Evolutionary conservation across 1,140 invertebrate genomes (phyloP), one percentile per base, ranked within the genome.

Genomic region (Metopolophium dirhodum): DNA sequence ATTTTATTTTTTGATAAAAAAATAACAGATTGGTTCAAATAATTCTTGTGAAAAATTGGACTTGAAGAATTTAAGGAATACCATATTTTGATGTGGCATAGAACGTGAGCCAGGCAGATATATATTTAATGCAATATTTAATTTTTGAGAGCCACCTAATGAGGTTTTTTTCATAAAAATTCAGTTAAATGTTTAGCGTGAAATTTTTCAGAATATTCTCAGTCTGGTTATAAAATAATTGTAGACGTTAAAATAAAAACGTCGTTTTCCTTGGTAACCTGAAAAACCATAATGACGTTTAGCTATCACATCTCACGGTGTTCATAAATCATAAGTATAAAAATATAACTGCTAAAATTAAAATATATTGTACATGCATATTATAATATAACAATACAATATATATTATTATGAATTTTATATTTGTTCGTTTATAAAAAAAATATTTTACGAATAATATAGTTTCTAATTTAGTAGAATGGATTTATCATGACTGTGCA

Each of bases 261-360:
- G 26, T 68, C 8, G 11, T 68, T 68, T 68, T 68, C n/a, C n/a
- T 14, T n/a, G 11, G 1, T 68, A 68, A n/a, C 61, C 8, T 30
- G 8, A 2, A 30, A 30, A 61, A 61, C 26, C 26, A 57, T 26
- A 30, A 68, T 18, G 61, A 68, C 4, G 30, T 68, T 18, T 68
- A n/a, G 14, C 0, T 4, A 68, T 68, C 4, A n/a, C 6, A n/a
- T 1, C 0, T 6, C 14, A 9, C 18, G 30, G n/a, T n/a, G n/a
- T 68, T 68, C 61, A 68, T 30, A 14, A 14, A 7, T 26, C 61
- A 68, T 11, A 14, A 30, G 23, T 26, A 11, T 8, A 8, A 61
- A 30, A 30, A 8, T 61, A 3, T 30, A 30, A 14, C 7, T 4
- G 2, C 11, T 14, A 3, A 30, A 61, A n/a, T 68, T n/a, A 68